Evolutionary conservation across 1,140 invertebrate genomes (phyloP).

Genomic region (Atopsyche davidsoni): DNA sequence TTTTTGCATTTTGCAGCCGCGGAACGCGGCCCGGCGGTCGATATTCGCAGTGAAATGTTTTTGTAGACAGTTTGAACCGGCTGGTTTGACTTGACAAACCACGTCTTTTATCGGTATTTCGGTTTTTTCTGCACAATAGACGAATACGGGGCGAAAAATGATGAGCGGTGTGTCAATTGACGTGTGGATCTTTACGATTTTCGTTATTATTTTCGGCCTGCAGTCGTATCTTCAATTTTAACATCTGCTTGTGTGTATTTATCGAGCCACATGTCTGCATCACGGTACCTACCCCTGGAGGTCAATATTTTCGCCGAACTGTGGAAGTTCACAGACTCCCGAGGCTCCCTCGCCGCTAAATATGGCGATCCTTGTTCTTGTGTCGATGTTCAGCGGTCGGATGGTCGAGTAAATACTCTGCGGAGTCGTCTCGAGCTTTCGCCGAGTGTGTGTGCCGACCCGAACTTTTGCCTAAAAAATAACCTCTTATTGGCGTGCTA

Average conservation of each 20-base stretch:
- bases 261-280: slow-evolving; percentile 23
- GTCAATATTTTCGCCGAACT: slow-evolving; percentile 23
- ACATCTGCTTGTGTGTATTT: slow-evolving; percentile 9
- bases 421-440: too few species aligned
- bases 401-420: too few species aligned
- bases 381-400: too few species aligned
- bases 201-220: too few species aligned
- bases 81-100: slow-evolving; percentile 26
- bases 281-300: slow-evolving; percentile 13
- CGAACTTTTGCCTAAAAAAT: slow-evolving; percentile 4
- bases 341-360: too few species aligned
- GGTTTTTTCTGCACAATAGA: slow-evolving; percentile 9
- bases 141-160: too few species aligned
- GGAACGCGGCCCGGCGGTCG: neutral
- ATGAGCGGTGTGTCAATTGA: too few species aligned
- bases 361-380: too few species aligned
- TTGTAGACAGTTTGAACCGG: slow-evolving; percentile 18
- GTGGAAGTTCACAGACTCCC: too few species aligned
- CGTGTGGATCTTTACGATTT: neutral
- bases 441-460: too few species aligned
- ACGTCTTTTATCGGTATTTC: slow-evolving; percentile 17
- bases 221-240: neutral
- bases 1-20: slow-evolving; percentile 37
- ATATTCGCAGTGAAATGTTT: slow-evolving; percentile 14
- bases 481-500: slow-evolving; percentile 12